Conservation (phyloP, 2,888 invertebrate genomes). For the Strigamia maritima region DNA sequence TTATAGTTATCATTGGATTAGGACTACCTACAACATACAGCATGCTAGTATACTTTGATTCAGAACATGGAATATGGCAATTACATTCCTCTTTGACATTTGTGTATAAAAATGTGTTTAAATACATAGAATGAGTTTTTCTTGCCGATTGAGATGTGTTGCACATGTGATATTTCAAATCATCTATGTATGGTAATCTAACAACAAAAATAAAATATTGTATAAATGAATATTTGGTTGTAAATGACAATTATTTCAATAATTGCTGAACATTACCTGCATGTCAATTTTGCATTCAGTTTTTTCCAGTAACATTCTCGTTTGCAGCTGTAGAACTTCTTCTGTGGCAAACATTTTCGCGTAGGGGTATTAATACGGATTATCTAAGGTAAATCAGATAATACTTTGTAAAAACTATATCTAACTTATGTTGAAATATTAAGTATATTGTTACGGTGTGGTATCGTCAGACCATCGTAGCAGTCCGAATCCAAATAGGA, state of each 20-base stretch:
- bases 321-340: not conserved
- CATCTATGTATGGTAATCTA: not conserved
- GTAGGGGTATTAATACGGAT: not conserved
- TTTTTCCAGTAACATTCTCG: not conserved
- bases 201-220: too few species aligned
- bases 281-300: not conserved
- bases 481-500: too few species aligned
- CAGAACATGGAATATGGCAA: not conserved
- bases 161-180: not conserved
- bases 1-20: not conserved
- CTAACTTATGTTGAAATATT: too few species aligned
- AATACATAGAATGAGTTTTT: not conserved
- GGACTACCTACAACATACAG: not conserved
- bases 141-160: not conserved
- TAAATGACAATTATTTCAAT: too few species aligned
- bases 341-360: not conserved
- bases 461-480: too few species aligned
- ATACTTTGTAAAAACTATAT: too few species aligned
- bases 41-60: not conserved
- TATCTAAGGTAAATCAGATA: too few species aligned
- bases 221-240: too few species aligned
- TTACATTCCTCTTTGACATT: not conserved
- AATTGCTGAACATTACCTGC: too few species aligned
- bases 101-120: not conserved
- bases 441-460: too few species aligned